Percentiles rank a stretch among this genome's conserved stretches.
These are phyloP conservation scores for Spilarctia lutea DNA, from an alignment of 2,888 invertebrate genomes.

Conservation along the genomic window DNA sequence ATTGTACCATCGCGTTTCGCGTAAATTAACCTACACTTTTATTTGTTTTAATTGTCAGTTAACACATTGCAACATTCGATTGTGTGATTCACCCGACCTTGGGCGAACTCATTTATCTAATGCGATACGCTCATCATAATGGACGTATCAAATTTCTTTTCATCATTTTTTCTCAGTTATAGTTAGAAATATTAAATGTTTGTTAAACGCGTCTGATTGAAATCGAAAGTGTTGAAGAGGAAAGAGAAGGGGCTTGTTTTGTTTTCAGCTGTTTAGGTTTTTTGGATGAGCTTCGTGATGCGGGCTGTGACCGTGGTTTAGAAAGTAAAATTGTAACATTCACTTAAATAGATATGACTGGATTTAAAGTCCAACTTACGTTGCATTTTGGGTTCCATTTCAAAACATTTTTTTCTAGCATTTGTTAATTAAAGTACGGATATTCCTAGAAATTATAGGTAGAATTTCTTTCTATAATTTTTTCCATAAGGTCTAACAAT, in stretches of 20 bases:
- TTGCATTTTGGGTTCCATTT: neutral
- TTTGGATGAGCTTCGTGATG: slow-evolving; percentile 4
- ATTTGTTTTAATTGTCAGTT: slow-evolving; percentile 21
- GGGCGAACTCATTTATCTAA: slow-evolving; percentile 53
- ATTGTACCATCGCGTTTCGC: slow-evolving; percentile 15
- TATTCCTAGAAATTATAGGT: neutral
- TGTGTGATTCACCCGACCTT: slow-evolving; percentile 51
- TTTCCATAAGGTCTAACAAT: neutral
- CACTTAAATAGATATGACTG: slow-evolving; percentile 1
- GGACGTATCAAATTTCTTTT: slow-evolving; percentile 35
- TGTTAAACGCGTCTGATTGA: neutral
- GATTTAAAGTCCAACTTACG: neutral
- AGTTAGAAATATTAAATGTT: neutral
- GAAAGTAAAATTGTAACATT: slow-evolving; percentile 13
- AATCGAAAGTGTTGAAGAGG: slow-evolving; percentile 11
- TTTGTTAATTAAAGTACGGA: neutral
- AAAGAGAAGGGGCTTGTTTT: slow-evolving; percentile 2
- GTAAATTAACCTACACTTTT: slow-evolving; percentile 26
- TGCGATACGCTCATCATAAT: slow-evolving; percentile 33
- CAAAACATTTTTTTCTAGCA: neutral
- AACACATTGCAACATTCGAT: slow-evolving; percentile 29
- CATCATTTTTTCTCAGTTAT: slow-evolving; percentile 5
- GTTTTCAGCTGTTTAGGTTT: neutral
- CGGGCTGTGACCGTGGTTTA: slow-evolving; percentile 3
- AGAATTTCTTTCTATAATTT: neutral